phyloP scores from a whole-genome alignment of 2,888 invertebrate species.

The Bombylius discolor region DNA sequence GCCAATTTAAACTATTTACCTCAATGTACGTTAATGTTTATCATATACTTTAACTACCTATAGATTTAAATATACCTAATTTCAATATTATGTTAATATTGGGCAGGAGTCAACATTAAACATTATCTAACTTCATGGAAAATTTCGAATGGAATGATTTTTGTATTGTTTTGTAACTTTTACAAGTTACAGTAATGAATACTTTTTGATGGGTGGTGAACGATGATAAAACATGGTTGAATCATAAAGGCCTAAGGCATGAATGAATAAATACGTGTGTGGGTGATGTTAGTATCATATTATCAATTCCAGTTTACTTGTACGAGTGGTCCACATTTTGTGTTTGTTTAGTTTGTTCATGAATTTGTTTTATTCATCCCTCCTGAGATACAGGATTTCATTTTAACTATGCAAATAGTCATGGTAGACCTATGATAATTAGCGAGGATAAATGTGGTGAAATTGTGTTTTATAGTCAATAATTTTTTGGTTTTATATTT shows the following conservation, averaged over 20 bases:
- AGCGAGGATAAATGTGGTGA: slow-evolving; percentile 6
- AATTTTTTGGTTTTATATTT: not conserved
- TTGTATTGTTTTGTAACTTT: too few relatives aligned
- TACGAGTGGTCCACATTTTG: slow-evolving; percentile 6
- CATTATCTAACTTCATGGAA: not conserved
- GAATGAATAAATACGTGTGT: not conserved
- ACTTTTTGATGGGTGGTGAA: too few relatives aligned
- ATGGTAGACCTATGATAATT: slow-evolving; percentile 5
- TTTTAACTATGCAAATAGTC: slow-evolving; percentile 1
- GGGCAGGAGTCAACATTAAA: not conserved
- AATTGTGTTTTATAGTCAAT: slow-evolving; percentile 9
- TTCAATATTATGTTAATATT: not conserved
- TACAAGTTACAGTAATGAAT: too few relatives aligned
- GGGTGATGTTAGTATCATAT: slow-evolving; percentile 3
- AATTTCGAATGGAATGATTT: too few relatives aligned
- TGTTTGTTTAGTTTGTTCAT: slow-evolving; percentile 14
- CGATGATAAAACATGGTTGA: too few relatives aligned
- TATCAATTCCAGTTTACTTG: slow-evolving; percentile 13
- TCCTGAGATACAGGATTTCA: not conserved
- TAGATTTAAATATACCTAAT: not conserved
- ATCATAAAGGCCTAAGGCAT: too few relatives aligned
- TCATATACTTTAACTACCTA: too few relatives aligned
- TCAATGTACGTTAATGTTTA: too few relatives aligned
- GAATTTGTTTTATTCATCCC: slow-evolving; percentile 8
- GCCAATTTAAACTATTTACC: too few relatives aligned